Evolutionary conservation across 1,140 invertebrate species (phyloP).

Genomic region (Drosophila pallidifrons): DNA sequence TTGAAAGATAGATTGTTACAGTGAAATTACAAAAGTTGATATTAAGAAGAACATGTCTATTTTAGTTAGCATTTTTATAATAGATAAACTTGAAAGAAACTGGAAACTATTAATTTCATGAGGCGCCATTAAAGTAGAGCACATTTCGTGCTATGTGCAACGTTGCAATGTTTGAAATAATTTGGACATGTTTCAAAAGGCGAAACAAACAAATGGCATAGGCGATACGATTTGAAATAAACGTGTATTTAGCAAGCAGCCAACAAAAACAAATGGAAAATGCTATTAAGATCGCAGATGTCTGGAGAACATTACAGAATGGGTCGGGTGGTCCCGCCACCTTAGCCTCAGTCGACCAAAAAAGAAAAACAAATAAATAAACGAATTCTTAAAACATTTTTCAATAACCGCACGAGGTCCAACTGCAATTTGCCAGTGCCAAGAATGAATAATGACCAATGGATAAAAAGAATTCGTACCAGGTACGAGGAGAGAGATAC

Average conservation of each 20-base stretch:
- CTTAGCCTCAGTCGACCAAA: background rate
- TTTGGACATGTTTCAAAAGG: conserved; percentile 36
- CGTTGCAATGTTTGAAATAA: conserved; percentile 28
- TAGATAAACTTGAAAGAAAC: background rate
- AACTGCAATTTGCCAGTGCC: conserved; percentile 35
- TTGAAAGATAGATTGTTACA: no score
- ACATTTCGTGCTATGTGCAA: conserved; percentile 22
- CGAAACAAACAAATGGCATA: conserved; percentile 43
- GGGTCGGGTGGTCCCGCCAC: background rate
- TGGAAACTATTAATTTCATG: background rate
- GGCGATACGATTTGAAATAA: conserved; percentile 16
- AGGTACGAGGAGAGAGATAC: conserved; percentile 25
- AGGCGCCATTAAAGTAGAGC: conserved; percentile 3
- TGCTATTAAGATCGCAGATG: conserved; percentile 30
- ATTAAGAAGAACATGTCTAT: no score
- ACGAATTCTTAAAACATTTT: conserved; percentile 28
- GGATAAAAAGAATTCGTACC: conserved; percentile 5
- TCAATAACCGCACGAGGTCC: conserved; percentile 30
- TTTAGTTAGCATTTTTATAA: background rate
- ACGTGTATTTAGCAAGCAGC: conserved; percentile 16
- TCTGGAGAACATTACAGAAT: conserved; percentile 28
- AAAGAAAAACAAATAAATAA: conserved; percentile 32
- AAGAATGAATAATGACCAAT: conserved; percentile 34
- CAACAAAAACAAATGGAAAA: conserved; percentile 39
- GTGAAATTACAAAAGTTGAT: no score